A percentile compares a stretch with the other conserved stretches of the same genome.
phyloP scores from a whole-genome alignment of 2,888 invertebrate genomes.

The Heliconius cydno region DNA sequence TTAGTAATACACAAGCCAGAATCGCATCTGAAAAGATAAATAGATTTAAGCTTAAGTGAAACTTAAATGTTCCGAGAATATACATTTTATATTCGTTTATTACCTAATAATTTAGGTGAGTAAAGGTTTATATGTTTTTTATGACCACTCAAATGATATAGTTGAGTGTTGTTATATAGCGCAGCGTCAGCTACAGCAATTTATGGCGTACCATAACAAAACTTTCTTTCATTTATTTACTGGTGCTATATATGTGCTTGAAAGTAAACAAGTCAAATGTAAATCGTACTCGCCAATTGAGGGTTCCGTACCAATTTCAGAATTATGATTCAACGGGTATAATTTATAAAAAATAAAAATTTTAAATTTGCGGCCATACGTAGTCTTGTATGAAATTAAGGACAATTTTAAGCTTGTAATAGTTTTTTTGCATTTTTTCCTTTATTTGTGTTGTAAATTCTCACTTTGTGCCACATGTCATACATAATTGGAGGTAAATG shows the following conservation, averaged over 20 bases:
- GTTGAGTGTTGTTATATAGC: not conserved
- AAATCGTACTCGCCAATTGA: no score
- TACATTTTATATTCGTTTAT: not conserved
- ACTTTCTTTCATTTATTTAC: constrained; percentile 15
- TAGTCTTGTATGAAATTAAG: no score
- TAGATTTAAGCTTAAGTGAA: constrained; percentile 1
- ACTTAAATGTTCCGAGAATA: not conserved
- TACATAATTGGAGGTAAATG: no score
- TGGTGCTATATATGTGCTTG: not conserved
- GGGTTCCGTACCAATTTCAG: no score
- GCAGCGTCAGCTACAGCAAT: not conserved
- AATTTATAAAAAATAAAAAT: no score
- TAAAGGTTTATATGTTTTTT: constrained; percentile 18
- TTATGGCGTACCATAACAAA: not conserved
- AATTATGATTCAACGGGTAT: no score
- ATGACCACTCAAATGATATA: not conserved
- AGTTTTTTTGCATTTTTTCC: no score
- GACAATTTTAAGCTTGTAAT: no score
- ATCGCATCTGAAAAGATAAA: constrained; percentile 60
- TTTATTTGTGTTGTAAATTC: no score
- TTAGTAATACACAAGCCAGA: constrained; percentile 71
- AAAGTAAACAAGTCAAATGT: not conserved
- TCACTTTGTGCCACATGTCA: no score
- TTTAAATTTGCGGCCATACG: no score
- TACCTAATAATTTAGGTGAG: not conserved